Base-by-base conservation (phyloP, 2,888 invertebrate genomes). In the Orthosia gracilis region DNA sequence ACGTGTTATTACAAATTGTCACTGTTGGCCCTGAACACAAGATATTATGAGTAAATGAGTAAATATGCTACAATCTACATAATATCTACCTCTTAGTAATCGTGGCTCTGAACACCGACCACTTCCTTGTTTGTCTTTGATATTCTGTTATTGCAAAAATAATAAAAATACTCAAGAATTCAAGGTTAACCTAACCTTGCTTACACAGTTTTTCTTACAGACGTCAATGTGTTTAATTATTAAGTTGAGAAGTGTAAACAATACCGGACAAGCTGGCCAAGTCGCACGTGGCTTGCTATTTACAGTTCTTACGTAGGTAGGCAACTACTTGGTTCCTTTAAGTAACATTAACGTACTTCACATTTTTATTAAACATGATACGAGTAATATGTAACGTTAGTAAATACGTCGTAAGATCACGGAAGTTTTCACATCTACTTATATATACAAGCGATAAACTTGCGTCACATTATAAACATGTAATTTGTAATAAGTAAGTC, bases 91-190 rank as follows among this genome's bases (percentile, higher is more conserved):
- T 76, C 71, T 70, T 88, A 91, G 92, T 90, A 90, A 91, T 91
- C 89, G 86, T 87, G 87, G 86, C 89, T 89, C 87, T 89, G 88
- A 91, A 90, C 89, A 87, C 80, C 88, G 87, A 84, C 86, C 87
- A 93, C 94, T 96, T 96, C 95, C 96, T 95, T 93, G 94, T 96
- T 94, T 93, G 92, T 92, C 92, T 92, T 91, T 91, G 91, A 92
- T 91, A 88, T 94, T 92, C 92, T 93, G 92, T 93, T 94, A 91
- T 92, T 92, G 92, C 94, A 92, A 94, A 94, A 94, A 93, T 88
- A 88, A 93, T 92, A 94, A 93, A 93, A 93, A 92, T 92, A 92
- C 91, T 90, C 92, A 91, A 91, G 89, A 89, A 90, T 90, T 89
- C 94, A 95, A 96, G 96, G 96, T 92, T 91, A 88, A 88, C 78